Base-by-base conservation (phyloP, 2,888 invertebrate genomes). In the Eilema sororculum region DNA sequence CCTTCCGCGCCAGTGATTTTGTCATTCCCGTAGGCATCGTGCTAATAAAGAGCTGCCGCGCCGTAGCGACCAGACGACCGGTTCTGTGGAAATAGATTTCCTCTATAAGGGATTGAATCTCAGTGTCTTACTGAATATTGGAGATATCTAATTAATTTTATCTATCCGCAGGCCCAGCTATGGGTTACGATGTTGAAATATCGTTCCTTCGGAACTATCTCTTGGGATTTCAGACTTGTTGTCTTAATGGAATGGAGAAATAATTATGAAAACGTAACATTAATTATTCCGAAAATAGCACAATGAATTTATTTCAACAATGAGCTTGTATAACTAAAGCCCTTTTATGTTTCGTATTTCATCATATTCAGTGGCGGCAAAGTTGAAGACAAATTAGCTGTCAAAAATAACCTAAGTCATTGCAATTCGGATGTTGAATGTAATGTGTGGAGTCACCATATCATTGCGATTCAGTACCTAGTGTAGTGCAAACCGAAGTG, bases 1-100 rank as follows among this genome's bases (percentile, higher is more conserved):
- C 91, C 90, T 93, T 92, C 88, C 91, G 87, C 85, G 86, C 87
- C 90, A 87, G 84, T 90, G 89, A 87, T 88, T 91, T 87, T 84
- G 89, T 87, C 88, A 87, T 84, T 86, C 86, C 86, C 86, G 78
- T 82, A 81, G 87, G 86, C 86, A 81, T 80, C 81, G 82, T 82
- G 77, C 85, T 88, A 88, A 88, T 87, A 87, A 85, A 86, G 83
- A 80, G 83, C 60, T 60, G 20, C 60, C 60, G 82, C 79, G 77
- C 73, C 80, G 78, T 79, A 78, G 74, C 81, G 78, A 80, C 78
- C 78, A 78, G 71, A 74, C 80, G 78, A 80, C 80, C 75, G 79
- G 81, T 82, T 83, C 78, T 82, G 75, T 82, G 79, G 79, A 87
- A 86, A 86, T 86, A 86, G 86, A 86, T 87, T 88, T 84, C 79